Percentiles rank a stretch among this genome's conserved stretches.
These are phyloP conservation scores for Apis dorsata DNA, from an alignment of 1,140 invertebrate genomes.

Conservation along the genomic window DNA sequence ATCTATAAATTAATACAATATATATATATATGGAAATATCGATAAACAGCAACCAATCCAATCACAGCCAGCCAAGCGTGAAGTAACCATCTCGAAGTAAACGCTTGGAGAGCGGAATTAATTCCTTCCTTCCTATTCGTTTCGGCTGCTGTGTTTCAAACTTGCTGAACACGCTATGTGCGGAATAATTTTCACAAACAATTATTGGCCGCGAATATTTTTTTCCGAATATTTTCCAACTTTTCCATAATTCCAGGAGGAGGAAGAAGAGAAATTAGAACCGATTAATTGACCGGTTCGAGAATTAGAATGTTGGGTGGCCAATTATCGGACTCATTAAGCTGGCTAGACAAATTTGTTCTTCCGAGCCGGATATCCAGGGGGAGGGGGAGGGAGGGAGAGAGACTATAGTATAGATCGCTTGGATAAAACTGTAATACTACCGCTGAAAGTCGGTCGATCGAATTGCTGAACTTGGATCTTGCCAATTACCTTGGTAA, in stretches of 20 bases:
- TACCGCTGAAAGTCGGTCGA: background rate
- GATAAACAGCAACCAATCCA: no score
- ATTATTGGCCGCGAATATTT: no score
- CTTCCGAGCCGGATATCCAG: background rate
- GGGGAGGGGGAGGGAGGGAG: no score
- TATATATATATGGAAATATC: no score
- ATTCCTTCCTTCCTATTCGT: background rate
- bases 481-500: background rate
- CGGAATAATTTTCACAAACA: no score
- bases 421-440: background rate
- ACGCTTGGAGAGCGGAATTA: no score
- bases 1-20: no score
- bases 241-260: no score
- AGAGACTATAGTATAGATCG: background rate
- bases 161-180: background rate
- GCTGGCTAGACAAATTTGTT: background rate
- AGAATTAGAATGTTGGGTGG: background rate
- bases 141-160: background rate
- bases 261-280: background rate
- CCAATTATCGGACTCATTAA: background rate
- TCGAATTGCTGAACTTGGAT: conserved; percentile 2
- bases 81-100: no score
- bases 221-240: no score
- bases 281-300: background rate
- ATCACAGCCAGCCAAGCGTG: no score